Conservation (phyloP, 2,888 invertebrate species). For the Dynastes maya region DNA sequence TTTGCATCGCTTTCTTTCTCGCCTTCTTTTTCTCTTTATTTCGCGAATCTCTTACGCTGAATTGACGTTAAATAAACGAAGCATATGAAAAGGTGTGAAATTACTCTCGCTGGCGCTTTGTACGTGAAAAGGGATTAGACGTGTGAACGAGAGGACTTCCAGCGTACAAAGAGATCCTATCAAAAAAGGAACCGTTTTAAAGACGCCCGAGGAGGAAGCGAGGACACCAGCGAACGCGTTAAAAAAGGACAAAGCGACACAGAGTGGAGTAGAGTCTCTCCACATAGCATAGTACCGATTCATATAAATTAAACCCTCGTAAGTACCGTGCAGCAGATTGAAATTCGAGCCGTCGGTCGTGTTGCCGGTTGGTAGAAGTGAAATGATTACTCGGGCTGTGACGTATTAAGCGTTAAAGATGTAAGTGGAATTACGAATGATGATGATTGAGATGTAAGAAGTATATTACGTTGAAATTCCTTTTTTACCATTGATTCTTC, state of each 20-base stretch:
- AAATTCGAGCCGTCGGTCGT: neutral
- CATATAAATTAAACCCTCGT: slow-evolving; percentile 10
- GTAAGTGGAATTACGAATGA: no score
- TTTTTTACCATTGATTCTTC: no score
- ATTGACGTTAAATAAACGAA: slow-evolving; percentile 37
- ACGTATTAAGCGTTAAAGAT: no score
- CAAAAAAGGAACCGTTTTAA: slow-evolving; percentile 38
- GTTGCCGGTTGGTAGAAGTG: no score
- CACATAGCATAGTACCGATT: neutral
- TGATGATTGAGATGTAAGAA: no score
- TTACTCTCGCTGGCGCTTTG: slow-evolving; percentile 26
- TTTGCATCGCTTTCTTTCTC: no score
- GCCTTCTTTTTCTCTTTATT: no score
- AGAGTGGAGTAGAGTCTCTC: neutral
- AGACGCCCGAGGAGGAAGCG: slow-evolving; percentile 6
- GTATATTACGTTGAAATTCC: no score
- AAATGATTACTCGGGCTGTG: no score
- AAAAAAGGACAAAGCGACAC: neutral
- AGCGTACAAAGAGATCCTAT: slow-evolving; percentile 25
- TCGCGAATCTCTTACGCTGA: neutral
- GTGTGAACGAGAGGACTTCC: slow-evolving; percentile 9
- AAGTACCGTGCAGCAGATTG: neutral
- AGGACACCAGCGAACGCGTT: neutral
- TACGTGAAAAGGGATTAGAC: slow-evolving; percentile 13
- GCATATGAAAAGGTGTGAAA: slow-evolving; percentile 35